Percentiles rank a stretch among this genome's conserved stretches.
Conservation (phyloP, 2,113 vertebrate genomes). For the Phainopepla nitens region DNA sequence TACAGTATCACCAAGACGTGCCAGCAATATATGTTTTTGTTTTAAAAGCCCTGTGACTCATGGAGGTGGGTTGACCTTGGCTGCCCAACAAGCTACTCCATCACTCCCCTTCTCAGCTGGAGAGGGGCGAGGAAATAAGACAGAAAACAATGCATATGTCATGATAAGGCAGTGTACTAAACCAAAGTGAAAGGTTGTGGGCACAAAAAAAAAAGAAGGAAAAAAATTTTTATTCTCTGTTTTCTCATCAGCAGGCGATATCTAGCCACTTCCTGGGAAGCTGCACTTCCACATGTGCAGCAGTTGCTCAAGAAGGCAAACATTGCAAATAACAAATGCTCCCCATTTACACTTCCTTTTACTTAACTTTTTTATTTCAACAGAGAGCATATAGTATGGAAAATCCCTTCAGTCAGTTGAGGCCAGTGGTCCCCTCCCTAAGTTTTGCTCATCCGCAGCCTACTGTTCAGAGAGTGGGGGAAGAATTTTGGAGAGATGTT, state of each 20-base stretch:
- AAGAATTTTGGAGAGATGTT: neutral
- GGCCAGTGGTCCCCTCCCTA: neutral
- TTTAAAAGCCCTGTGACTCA: neutral
- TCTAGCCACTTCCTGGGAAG: neutral
- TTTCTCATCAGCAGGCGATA: fast-evolving
- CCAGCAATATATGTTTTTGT: neutral
- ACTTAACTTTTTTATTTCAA: neutral
- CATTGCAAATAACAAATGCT: fast-evolving
- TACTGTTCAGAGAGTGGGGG: neutral
- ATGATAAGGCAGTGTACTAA: neutral
- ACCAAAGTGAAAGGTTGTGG: neutral
- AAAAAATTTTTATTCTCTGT: neutral
- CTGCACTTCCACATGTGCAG: neutral
- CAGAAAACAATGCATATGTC: neutral
- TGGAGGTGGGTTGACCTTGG: neutral
- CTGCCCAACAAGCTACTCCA: neutral
- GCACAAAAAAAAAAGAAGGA: neutral
- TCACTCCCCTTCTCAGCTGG: neutral
- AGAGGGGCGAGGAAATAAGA: neutral
- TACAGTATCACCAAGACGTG: neutral
- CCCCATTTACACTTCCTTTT: neutral
- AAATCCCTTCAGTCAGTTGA: neutral
- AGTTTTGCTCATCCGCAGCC: neutral
- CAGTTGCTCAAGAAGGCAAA: neutral
- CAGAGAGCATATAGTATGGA: neutral